These are phyloP conservation scores for Prionailurus bengalensis DNA, from an alignment of 2,113 vertebrate species.

Conservation along the genomic window DNA sequence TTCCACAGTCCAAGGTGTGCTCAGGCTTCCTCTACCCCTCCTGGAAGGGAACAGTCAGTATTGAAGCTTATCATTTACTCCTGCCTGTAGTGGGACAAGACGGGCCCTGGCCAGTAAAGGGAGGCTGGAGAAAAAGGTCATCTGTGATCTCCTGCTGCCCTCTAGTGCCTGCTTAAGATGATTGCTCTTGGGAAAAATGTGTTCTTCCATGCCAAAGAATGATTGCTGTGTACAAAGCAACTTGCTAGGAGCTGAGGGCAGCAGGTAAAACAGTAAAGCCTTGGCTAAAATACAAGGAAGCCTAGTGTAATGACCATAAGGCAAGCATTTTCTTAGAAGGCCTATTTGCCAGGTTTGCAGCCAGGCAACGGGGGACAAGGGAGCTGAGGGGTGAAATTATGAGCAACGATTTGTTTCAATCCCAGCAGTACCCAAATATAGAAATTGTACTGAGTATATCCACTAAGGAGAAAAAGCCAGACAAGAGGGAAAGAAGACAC, in stretches of 20 bases:
- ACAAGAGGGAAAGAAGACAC: not conserved
- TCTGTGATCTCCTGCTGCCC: slow-evolving; percentile 87
- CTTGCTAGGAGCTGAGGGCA: not conserved
- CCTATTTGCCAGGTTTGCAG: not conserved
- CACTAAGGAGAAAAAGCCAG: not conserved
- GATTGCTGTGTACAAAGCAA: not conserved
- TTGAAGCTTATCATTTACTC: not conserved
- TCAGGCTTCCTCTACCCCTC: not conserved
- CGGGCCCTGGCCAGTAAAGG: not conserved
- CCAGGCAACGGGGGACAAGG: too few relatives aligned
- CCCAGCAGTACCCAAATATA: not conserved
- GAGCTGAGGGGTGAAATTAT: not conserved
- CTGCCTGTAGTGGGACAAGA: not conserved
- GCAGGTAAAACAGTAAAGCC: not conserved
- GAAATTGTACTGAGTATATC: not conserved
- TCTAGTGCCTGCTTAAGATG: slow-evolving; percentile 81
- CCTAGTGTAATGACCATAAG: not conserved
- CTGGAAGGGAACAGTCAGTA: not conserved
- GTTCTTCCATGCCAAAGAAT: not conserved
- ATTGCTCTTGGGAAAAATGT: slow-evolving; percentile 67
- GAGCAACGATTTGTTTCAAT: not conserved
- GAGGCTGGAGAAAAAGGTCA: not conserved
- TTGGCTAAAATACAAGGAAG: not conserved
- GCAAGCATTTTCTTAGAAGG: not conserved
- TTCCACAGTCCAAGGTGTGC: not conserved